phyloP scores from a whole-genome alignment of 2,888 invertebrate species.

The Caradrina clavipalpis region DNA sequence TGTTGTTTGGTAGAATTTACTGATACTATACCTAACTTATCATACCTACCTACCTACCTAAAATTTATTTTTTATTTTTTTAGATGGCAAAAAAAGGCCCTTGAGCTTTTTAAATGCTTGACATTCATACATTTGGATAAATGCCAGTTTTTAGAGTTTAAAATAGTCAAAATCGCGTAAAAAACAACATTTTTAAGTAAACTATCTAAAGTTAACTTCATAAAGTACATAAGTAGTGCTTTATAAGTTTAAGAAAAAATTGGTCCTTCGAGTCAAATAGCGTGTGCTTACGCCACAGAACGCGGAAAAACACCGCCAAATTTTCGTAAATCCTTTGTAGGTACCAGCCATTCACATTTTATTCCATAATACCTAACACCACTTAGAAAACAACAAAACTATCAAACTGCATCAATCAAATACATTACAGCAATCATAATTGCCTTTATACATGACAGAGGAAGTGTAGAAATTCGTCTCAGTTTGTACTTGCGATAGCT shows the following conservation, averaged over 20 bases:
- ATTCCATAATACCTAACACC: conserved; percentile 8
- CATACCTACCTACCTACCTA: too few species aligned
- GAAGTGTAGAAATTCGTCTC: conserved; percentile 59
- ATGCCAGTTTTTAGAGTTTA: too few species aligned
- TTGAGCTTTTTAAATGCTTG: too few species aligned
- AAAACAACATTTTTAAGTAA: too few species aligned
- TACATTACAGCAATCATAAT: conserved; percentile 45
- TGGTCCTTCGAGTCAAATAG: too few species aligned
- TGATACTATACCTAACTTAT: neutral
- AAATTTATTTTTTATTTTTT: too few species aligned
- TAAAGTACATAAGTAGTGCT: too few species aligned
- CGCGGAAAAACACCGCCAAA: neutral
- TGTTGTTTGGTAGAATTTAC: conserved; percentile 10
- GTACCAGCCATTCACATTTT: neutral
- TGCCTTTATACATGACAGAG: conserved; percentile 51
- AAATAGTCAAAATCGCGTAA: too few species aligned
- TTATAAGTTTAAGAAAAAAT: too few species aligned
- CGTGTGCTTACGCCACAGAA: neutral
- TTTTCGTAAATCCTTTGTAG: neutral
- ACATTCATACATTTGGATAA: too few species aligned
- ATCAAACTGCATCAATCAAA: conserved; percentile 50
- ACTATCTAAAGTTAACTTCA: too few species aligned
- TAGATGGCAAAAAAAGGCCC: too few species aligned
- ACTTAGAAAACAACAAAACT: conserved; percentile 33
- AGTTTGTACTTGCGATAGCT: conserved; percentile 60